A percentile compares a stretch with the other conserved stretches of the same genome.
phyloP scores from a whole-genome alignment of 2,888 invertebrate species.

The Zaprionus obscuricornis region DNA sequence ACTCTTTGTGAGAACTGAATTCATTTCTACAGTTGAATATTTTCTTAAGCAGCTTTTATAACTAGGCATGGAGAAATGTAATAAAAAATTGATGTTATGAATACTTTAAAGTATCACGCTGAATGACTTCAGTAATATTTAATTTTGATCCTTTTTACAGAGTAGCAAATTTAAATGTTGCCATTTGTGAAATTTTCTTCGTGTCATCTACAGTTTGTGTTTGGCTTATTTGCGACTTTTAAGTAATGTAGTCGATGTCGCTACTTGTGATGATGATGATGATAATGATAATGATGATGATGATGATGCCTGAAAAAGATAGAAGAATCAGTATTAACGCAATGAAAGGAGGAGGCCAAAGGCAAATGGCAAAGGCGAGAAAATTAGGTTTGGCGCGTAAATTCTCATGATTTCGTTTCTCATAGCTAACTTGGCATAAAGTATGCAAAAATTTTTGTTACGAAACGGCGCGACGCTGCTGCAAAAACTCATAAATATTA shows the following conservation, averaged over 20 bases:
- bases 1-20: too few relatives aligned
- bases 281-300: too few relatives aligned
- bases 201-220: not conserved
- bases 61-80: too few relatives aligned
- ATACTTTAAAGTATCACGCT: too few relatives aligned
- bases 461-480: conserved; percentile 20
- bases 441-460: conserved; percentile 24
- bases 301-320: conserved; percentile 32
- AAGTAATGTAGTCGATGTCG: conserved; percentile 34
- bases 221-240: conserved; percentile 1
- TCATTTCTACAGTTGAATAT: too few relatives aligned
- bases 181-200: conserved; percentile 8
- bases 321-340: too few relatives aligned
- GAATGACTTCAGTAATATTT: too few relatives aligned
- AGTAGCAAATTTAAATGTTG: conserved; percentile 3
- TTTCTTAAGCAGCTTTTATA: too few relatives aligned
- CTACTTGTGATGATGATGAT: too few relatives aligned
- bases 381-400: conserved; percentile 33
- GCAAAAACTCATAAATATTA: conserved; percentile 77
- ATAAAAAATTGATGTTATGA: too few relatives aligned
- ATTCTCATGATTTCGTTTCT: conserved; percentile 30
- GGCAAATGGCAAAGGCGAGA: conserved; percentile 5
- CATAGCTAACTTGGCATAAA: conserved; percentile 17
- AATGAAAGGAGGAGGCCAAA: too few relatives aligned
- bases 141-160: too few relatives aligned